Evolutionary conservation across 2,888 invertebrate genomes (phyloP), one percentile per base, ranked within the genome.

Genomic region (Parnassius orleans): DNA sequence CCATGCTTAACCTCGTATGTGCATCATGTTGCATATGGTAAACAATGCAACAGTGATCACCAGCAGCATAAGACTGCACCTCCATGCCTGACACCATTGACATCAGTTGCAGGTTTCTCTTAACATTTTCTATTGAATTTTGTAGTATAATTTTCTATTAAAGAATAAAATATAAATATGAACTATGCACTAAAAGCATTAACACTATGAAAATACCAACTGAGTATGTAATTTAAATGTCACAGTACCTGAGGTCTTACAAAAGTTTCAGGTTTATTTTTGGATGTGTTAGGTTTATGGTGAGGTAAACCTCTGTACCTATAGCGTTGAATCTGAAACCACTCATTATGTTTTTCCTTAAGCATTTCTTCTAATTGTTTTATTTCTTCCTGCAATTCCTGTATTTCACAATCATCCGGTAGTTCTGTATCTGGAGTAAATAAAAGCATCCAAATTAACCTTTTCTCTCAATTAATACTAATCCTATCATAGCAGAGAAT

Each of bases 11-110:
- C 60, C 46, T 79, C 68, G 46, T 65, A 7, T 56, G 61, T 0
- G 83, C 46, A 2, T 75, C 66, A 60, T 84, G 85, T 67, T 89
- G 89, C 82, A 90, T 82, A 68, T 86, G 83, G 64, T 83, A 90
- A 33, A 85, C 72, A 0, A 90, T 76, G 11, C 83, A 79, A 66
- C 88, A 89, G 65, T 87, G 82, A 41, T 87, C 83, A 0, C 79
- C 75, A 0, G 72, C 60, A 33, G 77, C 78, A 68, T 83, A 88
- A 0, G 87, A 86, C 70, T 84, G 82, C 47, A 90, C 87, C 69
- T 89, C 89, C 55, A 85, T 77, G 1, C 89, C 87, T 0, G 84
- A 77, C 53, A 89, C 61, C 73, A 86, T 80, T 3, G 80, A 72
- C 72, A 85, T 82, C 14, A 87, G 65, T 15, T 86, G 80, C 44